These are phyloP conservation scores for Metallyticus violacea DNA, from an alignment of 2,888 invertebrate genomes.

Conservation along the genomic window DNA sequence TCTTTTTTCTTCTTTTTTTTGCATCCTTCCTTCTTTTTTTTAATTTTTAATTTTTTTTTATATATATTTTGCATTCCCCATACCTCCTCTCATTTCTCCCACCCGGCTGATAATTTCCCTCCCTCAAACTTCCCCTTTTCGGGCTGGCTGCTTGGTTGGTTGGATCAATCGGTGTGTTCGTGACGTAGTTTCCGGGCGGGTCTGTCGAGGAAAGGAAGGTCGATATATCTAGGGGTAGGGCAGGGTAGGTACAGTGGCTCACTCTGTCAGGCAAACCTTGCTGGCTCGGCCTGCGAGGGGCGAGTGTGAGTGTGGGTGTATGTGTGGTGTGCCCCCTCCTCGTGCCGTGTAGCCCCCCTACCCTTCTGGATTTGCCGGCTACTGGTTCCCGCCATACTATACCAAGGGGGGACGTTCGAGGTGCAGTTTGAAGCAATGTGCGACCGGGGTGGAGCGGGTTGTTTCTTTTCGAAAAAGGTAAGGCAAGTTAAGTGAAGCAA, in stretches of 20 bases:
- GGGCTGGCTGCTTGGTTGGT: slow-evolving; percentile 20
- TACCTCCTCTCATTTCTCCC: not conserved
- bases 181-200: slow-evolving; percentile 27
- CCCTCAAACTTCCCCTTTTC: not conserved
- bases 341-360: slow-evolving; percentile 34
- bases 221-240: slow-evolving; percentile 24
- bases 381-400: slow-evolving; percentile 14
- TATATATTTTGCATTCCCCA: not conserved
- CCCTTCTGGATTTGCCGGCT: slow-evolving; percentile 36
- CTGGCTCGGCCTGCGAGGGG: slow-evolving; percentile 1
- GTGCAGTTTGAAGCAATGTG: slow-evolving; percentile 52
- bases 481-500: slow-evolving; percentile 33
- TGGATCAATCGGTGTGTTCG: slow-evolving; percentile 26
- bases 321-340: slow-evolving; percentile 36
- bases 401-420: slow-evolving; percentile 11
- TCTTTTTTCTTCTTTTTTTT: not conserved
- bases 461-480: slow-evolving; percentile 65
- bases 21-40: too few species aligned
- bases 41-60: too few species aligned
- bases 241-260: slow-evolving; percentile 5
- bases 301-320: not conserved
- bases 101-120: not conserved
- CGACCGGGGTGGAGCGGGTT: slow-evolving; percentile 66
- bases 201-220: slow-evolving; percentile 19
- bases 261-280: not conserved